Base-by-base conservation (phyloP, 1,140 invertebrate genomes). In the Maconellicoccus hirsutus region DNA sequence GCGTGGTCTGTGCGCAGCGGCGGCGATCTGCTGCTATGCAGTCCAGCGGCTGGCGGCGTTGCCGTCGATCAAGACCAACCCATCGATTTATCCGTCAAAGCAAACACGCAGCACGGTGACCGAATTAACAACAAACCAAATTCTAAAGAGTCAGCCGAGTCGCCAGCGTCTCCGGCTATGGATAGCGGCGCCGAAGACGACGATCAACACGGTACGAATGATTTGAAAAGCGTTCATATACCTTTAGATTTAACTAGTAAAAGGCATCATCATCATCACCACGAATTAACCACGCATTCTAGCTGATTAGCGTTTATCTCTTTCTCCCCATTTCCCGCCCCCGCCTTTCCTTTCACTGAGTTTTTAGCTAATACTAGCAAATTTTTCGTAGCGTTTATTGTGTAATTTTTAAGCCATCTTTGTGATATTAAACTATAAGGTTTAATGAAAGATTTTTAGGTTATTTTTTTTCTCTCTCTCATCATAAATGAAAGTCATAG, bases 11-110 rank as follows among this genome's bases (percentile, higher is more conserved):
- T 79, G n/a, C 79, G 83, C 10, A 81, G 83, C 59, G 85, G 85
- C 1, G 84, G 85, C 10, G 84, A 86, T 75, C 76, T 85, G 1
- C 72, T 85, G 0, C 77, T 86, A 12, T 84, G 84, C 71, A 86
- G 84, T 22, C 85, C 85, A 1, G 83, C 83, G 12, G 83, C 85
- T 0, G 85, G 83, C 0, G 84, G 84, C 1, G 78, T 86, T 0
- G 85, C 85, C 0, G 79, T 86, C 21, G 79, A 84, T 26, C 81
- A 83, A 70, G 87, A 90, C 14, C 84, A 88, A 74, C 90, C 89
- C 0, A 91, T 92, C 70, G 89, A 92, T 77, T 79, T 92, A 12
- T 83, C 82, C 61, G 73, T 84, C 0, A 79, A 79, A 23, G 75
- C 78, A 0, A 72, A 72, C 3, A 70, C 74, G 4, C 52, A 19